Base-by-base conservation (phyloP, 2,797 vertebrate genomes). In the Sebastes itinus region DNA sequence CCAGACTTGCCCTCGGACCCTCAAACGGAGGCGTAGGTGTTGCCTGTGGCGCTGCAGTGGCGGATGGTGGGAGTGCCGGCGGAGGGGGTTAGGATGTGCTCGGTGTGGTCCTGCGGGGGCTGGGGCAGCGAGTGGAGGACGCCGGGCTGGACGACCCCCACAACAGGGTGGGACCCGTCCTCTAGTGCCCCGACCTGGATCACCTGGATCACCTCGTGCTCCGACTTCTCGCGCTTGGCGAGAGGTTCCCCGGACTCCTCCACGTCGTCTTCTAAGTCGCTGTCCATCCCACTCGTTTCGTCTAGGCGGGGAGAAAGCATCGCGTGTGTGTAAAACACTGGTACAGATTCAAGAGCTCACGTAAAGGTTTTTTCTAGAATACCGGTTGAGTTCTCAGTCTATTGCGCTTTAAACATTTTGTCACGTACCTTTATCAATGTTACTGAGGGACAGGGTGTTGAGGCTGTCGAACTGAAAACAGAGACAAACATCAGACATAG, bases 1-100 rank as follows among this genome's bases (percentile, higher is more conserved):
- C 72, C 82, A 65, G 77, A 72, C 35, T 38, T 38, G 35, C 35
- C 35, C 35, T 69, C 66, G 11, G 82, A 83, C 74, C 60, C 83
- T 96, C 94, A 99, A 87, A 99, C 98, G 4, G 98, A 97, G 89
- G 98, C 97, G 54, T 99, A 99, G 52, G 97, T 98, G 91, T 98
- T 99, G 92, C 98, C 98, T 20, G 97, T 97, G 82, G 97, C 88
- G 91, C 97, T 97, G 96, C 98, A 99, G 90, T 98, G 98, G 91
- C 98, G 96, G 92, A 99, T 99, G 94, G 97, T 98, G 93, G 97
- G 97, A 63, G 97, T 97, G 63, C 94, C 96, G 5, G 95, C 91
- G 0, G 94, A 88, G 6, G 95, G 91, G 59, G 92, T 92, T 67
- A 97, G 95, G 85, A 98, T 97, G 94, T 98, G 98, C 91, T 99